Evolutionary conservation across 2,888 invertebrate species (phyloP).

Genomic region (Platycheirus rosarum): DNA sequence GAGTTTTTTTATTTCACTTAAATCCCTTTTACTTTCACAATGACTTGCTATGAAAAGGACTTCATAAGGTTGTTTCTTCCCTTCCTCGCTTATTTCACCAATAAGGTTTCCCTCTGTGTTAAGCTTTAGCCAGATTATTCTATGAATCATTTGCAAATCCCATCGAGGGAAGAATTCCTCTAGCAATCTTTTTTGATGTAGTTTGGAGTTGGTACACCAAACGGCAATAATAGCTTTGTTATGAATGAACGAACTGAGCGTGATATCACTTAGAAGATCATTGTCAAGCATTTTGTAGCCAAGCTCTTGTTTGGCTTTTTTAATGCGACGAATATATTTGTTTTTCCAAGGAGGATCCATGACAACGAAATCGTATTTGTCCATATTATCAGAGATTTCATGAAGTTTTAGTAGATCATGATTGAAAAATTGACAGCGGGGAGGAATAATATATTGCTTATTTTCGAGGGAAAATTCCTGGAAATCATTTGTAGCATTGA

Average conservation of each 20-base stretch:
- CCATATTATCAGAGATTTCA: slow-evolving; percentile 83
- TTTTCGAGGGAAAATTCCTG: slow-evolving; percentile 83
- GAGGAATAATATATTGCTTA: slow-evolving; percentile 86
- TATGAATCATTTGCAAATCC: slow-evolving; percentile 88
- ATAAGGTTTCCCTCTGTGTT: slow-evolving; percentile 88
- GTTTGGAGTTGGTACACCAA: slow-evolving; percentile 95
- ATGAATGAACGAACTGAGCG: slow-evolving; percentile 86
- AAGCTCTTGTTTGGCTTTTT: slow-evolving; percentile 85
- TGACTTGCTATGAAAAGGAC: slow-evolving; percentile 86
- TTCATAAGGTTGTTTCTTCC: slow-evolving; percentile 95
- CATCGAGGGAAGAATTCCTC: slow-evolving; percentile 90
- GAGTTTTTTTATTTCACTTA: slow-evolving; percentile 81
- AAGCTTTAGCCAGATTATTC: slow-evolving; percentile 91
- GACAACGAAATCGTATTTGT: slow-evolving; percentile 90
- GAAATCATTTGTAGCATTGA: slow-evolving; percentile 84
- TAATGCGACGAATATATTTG: slow-evolving; percentile 93
- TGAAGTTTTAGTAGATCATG: slow-evolving; percentile 86
- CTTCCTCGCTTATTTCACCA: slow-evolving; percentile 85
- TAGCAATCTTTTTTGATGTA: slow-evolving; percentile 87
- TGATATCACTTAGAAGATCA: slow-evolving; percentile 88
- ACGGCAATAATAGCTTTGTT: slow-evolving; percentile 89
- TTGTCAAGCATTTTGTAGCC: slow-evolving; percentile 90
- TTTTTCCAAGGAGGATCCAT: slow-evolving; percentile 99
- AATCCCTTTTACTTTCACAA: slow-evolving; percentile 69
- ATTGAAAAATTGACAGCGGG: slow-evolving; percentile 86